Evolutionary conservation across 2,797 vertebrate species (phyloP).

Genomic region (Pangasius djambal): DNA sequence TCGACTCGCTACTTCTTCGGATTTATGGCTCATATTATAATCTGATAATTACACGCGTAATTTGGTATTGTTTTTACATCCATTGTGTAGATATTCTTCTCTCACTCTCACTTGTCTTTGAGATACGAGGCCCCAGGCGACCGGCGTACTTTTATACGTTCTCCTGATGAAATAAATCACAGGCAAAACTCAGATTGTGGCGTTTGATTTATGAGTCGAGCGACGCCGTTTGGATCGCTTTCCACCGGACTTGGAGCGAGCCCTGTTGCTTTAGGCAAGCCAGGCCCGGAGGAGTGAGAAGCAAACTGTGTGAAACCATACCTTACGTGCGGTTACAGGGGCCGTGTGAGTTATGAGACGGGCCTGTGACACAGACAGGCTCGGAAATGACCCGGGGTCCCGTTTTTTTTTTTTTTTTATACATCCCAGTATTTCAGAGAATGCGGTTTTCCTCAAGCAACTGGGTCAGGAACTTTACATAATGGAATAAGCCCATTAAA

Average conservation of each 20-base stretch:
- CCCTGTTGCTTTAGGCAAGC: conserved; percentile 55
- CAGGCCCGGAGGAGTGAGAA: conserved; percentile 35
- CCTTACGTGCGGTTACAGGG: conserved; percentile 51
- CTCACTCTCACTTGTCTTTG: conserved; percentile 29
- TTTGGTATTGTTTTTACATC: not conserved
- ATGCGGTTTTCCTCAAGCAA: conserved; percentile 32
- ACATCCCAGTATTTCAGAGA: conserved; percentile 22
- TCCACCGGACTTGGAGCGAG: conserved; percentile 53
- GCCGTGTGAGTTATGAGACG: conserved; percentile 44
- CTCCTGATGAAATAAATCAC: conserved; percentile 72
- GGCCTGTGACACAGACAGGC: conserved; percentile 25
- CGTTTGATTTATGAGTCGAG: conserved; percentile 75
- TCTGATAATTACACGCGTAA: conserved; percentile 16
- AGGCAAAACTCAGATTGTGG: conserved; percentile 71
- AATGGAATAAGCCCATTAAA: conserved; percentile 36
- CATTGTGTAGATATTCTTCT: conserved; percentile 12
- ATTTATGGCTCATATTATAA: conserved; percentile 33
- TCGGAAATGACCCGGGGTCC: conserved; percentile 28
- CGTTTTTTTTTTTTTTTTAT: not conserved
- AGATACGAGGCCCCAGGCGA: conserved; percentile 48
- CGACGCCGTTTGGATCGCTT: conserved; percentile 65
- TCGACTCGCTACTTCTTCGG: conserved; percentile 7
- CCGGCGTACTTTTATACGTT: conserved; percentile 60
- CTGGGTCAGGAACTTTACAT: conserved; percentile 30
- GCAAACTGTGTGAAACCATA: conserved; percentile 53